Evolutionary conservation across 2,113 vertebrate species (phyloP).

Genomic region (Aspidoscelis tigris): DNA sequence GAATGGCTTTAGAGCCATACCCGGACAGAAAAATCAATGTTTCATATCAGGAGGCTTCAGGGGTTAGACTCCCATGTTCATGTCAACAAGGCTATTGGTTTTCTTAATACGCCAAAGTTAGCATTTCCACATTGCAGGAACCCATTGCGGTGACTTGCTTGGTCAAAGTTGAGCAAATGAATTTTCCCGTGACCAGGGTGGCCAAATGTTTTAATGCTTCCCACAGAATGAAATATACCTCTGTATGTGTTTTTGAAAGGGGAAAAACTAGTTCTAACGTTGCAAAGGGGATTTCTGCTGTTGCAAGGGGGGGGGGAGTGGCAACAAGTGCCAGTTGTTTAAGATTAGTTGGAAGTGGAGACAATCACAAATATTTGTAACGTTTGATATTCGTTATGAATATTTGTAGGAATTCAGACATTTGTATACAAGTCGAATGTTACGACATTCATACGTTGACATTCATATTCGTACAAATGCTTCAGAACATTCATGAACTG

Average conservation of each 20-base stretch:
- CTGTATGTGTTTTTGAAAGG: not conserved
- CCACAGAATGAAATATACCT: slow-evolving; percentile 26
- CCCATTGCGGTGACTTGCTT: slow-evolving; percentile 88
- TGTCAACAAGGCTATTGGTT: slow-evolving; percentile 99
- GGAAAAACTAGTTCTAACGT: not conserved
- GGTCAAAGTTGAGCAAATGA: slow-evolving; percentile 93
- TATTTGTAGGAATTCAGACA: no score
- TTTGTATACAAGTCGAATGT: no score
- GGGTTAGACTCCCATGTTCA: slow-evolving; percentile 98
- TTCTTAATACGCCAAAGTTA: slow-evolving; percentile 98
- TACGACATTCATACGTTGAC: no score
- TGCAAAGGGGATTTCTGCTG: not conserved
- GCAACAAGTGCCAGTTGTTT: not conserved
- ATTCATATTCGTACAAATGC: no score
- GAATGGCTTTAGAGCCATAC: slow-evolving; percentile 93
- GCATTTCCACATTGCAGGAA: slow-evolving; percentile 89
- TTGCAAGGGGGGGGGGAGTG: not conserved
- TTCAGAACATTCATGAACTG: no score
- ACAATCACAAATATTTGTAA: not conserved
- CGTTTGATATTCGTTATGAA: no score
- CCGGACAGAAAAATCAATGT: slow-evolving; percentile 99
- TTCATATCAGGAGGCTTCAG: slow-evolving; percentile 99
- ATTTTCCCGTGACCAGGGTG: slow-evolving; percentile 80
- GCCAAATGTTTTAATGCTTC: slow-evolving; percentile 80
- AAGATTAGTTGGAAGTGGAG: not conserved